Evolutionary conservation across 2,113 vertebrate species (phyloP), one percentile per base, ranked within the genome.

Genomic region (Eulemur macaco): DNA sequence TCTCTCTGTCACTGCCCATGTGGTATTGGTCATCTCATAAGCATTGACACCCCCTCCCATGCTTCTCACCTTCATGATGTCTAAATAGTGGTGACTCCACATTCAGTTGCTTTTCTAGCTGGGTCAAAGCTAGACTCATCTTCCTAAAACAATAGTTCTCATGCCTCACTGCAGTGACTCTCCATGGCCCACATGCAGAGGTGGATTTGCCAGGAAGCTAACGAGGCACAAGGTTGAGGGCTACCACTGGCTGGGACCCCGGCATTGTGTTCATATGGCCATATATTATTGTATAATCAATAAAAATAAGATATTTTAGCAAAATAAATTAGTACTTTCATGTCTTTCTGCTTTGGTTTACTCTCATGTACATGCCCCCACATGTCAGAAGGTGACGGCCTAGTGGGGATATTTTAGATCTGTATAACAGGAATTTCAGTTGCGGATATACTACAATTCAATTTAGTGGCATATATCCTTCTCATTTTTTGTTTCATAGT

Each of bases 361-460:
- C 25, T 9, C 29, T 77, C 80, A 10, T 8, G 31, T 25, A 12
- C 1, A 50, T 1, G 52, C 2, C 27, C 4, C 2, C 2, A 14
- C 34, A 11, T 78, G 18, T 63, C 15, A 63, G 66, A 29, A 50
- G 54, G 42, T 27, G 39, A 42, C 13, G 21, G 20, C 37, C 2
- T 3, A 21, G 12, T 6, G n/a, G 7, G 10, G 34, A 8, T 50
- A 45, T 17, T 71, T 56, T 39, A 34, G 50, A 64, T 71, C n/a
- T n/a, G 3, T 21, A 27, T 13, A 37, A 74, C 1, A 88, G 15
- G 31, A 74, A 88, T 82, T 92, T 74, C 66, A 77, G 50, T 50
- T 50, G 31, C 63, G 29, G 31, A 12, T 23, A 86, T 1, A 69
- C 3, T 60, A 29, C 42, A 45, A 2, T 74, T 60, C 17, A 60